Conservation (phyloP, 2,888 invertebrate genomes). For the Eumerus sabulonum region DNA sequence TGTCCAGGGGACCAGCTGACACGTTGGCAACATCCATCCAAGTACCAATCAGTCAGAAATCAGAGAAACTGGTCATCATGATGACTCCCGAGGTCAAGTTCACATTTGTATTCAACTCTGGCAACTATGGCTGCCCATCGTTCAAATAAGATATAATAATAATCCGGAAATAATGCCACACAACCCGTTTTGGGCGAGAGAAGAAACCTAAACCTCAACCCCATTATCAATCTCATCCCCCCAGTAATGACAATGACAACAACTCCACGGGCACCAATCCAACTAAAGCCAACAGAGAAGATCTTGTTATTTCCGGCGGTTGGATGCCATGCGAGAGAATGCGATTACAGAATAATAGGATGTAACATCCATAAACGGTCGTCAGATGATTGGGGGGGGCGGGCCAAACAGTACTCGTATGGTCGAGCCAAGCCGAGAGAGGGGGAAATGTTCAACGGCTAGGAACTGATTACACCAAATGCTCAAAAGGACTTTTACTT, state of each 20-base stretch:
- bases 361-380: slow-evolving; percentile 66
- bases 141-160: slow-evolving; percentile 65
- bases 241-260: no score
- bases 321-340: slow-evolving; percentile 64
- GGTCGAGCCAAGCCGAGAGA: no score
- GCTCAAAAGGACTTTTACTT: slow-evolving; percentile 68
- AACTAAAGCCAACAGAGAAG: no score
- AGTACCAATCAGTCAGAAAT: slow-evolving; percentile 18
- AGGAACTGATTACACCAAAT: slow-evolving; percentile 68
- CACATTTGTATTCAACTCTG: slow-evolving; percentile 66
- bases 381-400: slow-evolving; percentile 50
- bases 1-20: no score
- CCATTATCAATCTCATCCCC: no score
- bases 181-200: slow-evolving; percentile 40
- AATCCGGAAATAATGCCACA: slow-evolving; percentile 64
- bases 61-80: slow-evolving; percentile 49
- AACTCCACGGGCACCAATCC: no score
- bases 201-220: background rate
- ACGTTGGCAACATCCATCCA: slow-evolving; percentile 18
- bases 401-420: background rate
- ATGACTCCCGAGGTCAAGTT: slow-evolving; percentile 64
- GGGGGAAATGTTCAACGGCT: slow-evolving; percentile 58
- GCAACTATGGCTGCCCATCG: slow-evolving; percentile 27
- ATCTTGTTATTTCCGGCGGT: slow-evolving; percentile 60
- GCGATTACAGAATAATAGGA: slow-evolving; percentile 68